phyloP scores from a whole-genome alignment of 2,113 vertebrate species.

The Microcebus tavaratra region DNA sequence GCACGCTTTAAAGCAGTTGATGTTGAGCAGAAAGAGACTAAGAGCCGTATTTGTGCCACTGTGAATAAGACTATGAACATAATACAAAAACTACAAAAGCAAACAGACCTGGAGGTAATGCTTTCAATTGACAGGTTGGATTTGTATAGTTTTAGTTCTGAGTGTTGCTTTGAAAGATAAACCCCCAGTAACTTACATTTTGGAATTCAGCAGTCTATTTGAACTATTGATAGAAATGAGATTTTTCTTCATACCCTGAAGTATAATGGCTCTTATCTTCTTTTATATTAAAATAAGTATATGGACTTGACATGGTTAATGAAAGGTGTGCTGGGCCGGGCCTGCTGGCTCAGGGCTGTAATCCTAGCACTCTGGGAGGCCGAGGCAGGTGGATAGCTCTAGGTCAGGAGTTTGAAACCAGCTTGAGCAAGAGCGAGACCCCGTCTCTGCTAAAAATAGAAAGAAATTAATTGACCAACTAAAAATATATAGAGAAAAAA shows the following conservation, averaged over 20 bases:
- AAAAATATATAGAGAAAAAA: no score
- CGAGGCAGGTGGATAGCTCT: no score
- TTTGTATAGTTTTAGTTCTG: slow-evolving; percentile 50
- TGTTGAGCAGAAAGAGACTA: slow-evolving; percentile 87
- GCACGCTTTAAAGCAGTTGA: slow-evolving; percentile 84
- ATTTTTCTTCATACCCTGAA: slow-evolving; percentile 4
- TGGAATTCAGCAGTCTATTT: slow-evolving; percentile 36
- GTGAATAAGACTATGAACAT: slow-evolving; percentile 83
- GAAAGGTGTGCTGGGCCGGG: background rate
- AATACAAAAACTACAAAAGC: slow-evolving; percentile 86
- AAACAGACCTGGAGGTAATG: slow-evolving; percentile 85
- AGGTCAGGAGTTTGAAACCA: no score
- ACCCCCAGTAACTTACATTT: background rate
- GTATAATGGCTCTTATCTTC: background rate
- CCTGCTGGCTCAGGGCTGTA: no score
- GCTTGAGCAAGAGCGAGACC: no score
- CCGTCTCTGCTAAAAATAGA: no score
- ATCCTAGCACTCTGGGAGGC: no score
- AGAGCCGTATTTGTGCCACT: slow-evolving; percentile 85
- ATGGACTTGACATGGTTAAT: background rate
- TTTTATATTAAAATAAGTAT: slow-evolving; percentile 31
- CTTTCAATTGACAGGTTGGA: slow-evolving; percentile 21
- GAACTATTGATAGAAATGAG: slow-evolving; percentile 31
- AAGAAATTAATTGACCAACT: no score
- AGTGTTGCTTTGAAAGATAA: slow-evolving; percentile 34